Evolutionary conservation across 2,888 invertebrate species (phyloP), one percentile per base, ranked within the genome.

Genomic region (Trichogramma dendrolimi): DNA sequence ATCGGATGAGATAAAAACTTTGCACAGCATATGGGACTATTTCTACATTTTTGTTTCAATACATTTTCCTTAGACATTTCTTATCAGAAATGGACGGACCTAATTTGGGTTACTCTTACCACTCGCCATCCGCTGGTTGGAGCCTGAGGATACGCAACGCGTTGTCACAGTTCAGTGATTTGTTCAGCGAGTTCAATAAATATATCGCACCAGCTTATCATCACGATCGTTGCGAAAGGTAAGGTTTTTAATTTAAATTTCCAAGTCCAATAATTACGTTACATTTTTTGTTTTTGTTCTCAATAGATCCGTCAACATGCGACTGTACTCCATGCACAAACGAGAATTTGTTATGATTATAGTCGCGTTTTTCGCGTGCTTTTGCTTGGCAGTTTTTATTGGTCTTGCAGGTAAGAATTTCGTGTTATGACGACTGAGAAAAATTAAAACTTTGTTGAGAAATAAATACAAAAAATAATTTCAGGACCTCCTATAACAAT

Each of bases 211-310:
- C 96, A 44, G 94, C 96, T 67, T 96, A 96, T 82, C 93, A 96
- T 77, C 96, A 97, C 83, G 96, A 97, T 79, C 86, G 96, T 63
- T 96, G 96, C 79, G 96, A 96, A 83, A 89, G 94, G 94, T 93
- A 82, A 41, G 43, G 47, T 51, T 10, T 60, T 48, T 47, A 2
- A 40, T 38, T 57, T 38, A 39, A 38, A 8, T 55, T 44, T 62
- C 49, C 39, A 54, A 55, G 14, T 47, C 27, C 55, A 8, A 48
- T 5, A 40, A 14, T 47, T 42, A 40, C n/a, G 41, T 8, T 8
- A 27, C 40, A 8, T 49, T 48, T 49, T 41, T 38, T n/a, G 10
- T 39, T 7, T 57, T 42, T 42, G 40, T 11, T 58, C 7, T 51
- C 14, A 79, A 55, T 80, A 94, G 96, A 78, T 96, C 96, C 44